These are phyloP conservation scores for Eubasilissa regina DNA, from an alignment of 1,140 invertebrate genomes.

Conservation along the genomic window DNA sequence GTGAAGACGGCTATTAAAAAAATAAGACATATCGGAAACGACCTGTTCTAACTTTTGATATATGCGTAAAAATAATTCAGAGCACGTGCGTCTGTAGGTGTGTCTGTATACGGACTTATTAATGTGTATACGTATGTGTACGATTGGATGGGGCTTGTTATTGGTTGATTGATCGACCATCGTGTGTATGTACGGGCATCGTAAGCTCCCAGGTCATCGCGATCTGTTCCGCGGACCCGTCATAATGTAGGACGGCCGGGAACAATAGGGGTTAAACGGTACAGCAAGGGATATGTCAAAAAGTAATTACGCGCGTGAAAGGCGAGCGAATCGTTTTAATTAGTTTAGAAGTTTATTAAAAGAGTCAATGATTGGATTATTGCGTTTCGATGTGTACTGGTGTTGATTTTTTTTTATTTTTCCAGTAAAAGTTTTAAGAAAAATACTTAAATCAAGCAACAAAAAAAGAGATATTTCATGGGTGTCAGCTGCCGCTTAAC, in stretches of 20 bases:
- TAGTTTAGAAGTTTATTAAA: background rate
- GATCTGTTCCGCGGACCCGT: conserved; percentile 21
- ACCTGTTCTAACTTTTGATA: too few species aligned
- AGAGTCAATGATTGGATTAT: too few species aligned
- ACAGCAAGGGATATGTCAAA: conserved; percentile 19
- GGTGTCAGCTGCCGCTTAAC: too few species aligned
- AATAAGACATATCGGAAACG: too few species aligned
- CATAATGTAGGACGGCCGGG: conserved; percentile 48
- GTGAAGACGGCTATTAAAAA: too few species aligned
- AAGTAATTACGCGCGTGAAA: conserved; percentile 18
- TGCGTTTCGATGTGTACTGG: too few species aligned
- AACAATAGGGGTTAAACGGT: conserved; percentile 32
- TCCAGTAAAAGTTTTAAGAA: too few species aligned
- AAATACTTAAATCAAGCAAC: too few species aligned
- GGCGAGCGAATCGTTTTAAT: conserved; percentile 24
- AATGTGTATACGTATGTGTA: conserved; percentile 24
- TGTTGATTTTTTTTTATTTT: too few species aligned
- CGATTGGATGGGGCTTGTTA: conserved; percentile 55
- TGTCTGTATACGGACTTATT: conserved; percentile 1
- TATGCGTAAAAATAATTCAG: background rate
- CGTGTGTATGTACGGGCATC: conserved; percentile 41
- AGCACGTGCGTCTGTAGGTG: conserved; percentile 19
- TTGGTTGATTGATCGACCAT: conserved; percentile 60
- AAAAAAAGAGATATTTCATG: too few species aligned
- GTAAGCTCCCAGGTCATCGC: conserved; percentile 42